Conservation (phyloP, 2,797 vertebrate genomes). For the Pyrocephalus nanus region DNA sequence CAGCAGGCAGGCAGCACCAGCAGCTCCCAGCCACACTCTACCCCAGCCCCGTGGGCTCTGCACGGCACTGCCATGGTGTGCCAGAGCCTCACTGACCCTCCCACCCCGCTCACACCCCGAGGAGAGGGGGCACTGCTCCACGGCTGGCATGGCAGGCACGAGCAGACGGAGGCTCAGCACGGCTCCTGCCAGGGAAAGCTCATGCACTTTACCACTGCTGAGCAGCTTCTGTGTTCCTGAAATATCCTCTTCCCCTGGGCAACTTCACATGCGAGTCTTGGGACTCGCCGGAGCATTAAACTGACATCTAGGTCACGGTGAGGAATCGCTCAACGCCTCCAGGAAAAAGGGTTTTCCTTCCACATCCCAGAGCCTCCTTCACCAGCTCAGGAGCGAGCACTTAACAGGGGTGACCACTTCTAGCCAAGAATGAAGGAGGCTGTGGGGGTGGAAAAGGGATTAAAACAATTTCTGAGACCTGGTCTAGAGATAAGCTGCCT, state of each 20-base stretch:
- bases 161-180: conserved; percentile 27
- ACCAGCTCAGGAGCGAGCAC: neutral
- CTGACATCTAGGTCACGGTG: conserved; percentile 45
- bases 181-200: conserved; percentile 45
- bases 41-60: fast-evolving
- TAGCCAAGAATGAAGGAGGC: neutral
- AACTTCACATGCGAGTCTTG: neutral
- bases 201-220: conserved; percentile 28
- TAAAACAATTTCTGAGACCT: neutral
- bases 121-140: neutral
- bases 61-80: neutral
- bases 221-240: conserved; percentile 57
- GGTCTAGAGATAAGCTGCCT: neutral
- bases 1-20: neutral
- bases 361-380: neutral
- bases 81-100: neutral
- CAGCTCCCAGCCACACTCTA: fast-evolving
- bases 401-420: neutral
- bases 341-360: conserved; percentile 58
- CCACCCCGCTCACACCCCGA: neutral
- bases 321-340: conserved; percentile 40
- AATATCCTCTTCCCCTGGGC: conserved; percentile 59
- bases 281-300: conserved; percentile 28
- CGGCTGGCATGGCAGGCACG: neutral
- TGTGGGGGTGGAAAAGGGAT: neutral